Evolutionary conservation across 2,888 invertebrate genomes (phyloP).

Genomic region (Andricus curvator): DNA sequence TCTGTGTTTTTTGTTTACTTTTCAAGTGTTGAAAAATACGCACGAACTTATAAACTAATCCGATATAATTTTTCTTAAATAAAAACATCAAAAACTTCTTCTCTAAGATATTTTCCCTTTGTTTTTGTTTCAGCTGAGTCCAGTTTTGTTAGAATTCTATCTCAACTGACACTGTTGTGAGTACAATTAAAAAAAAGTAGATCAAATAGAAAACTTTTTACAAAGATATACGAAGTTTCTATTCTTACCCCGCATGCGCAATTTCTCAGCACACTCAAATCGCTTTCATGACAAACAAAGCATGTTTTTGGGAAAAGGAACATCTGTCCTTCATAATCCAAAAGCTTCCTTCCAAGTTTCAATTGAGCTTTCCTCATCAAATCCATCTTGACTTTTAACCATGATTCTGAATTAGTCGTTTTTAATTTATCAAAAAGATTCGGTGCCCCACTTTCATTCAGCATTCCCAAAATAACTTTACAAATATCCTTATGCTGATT

Average conservation of each 20-base stretch:
- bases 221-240: neutral
- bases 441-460: constrained; percentile 35
- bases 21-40: too few species aligned
- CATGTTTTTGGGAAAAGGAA: constrained; percentile 67
- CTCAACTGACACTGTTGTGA: too few species aligned
- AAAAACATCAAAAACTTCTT: too few species aligned
- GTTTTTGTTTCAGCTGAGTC: too few species aligned
- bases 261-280: constrained; percentile 54
- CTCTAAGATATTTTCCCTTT: too few species aligned
- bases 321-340: constrained; percentile 60
- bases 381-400: constrained; percentile 58
- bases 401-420: constrained; percentile 44
- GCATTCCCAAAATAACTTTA: constrained; percentile 41
- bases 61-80: too few species aligned
- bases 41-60: too few species aligned
- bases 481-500: neutral
- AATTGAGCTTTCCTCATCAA: constrained; percentile 57
- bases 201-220: too few species aligned
- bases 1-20: too few species aligned
- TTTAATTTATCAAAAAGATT: constrained; percentile 42
- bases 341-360: constrained; percentile 54
- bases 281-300: constrained; percentile 59
- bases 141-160: too few species aligned
- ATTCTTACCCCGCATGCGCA: constrained; percentile 51
- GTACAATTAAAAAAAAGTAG: too few species aligned